Base-by-base conservation (phyloP, 2,888 invertebrate genomes). In the Crioceris asparagi region DNA sequence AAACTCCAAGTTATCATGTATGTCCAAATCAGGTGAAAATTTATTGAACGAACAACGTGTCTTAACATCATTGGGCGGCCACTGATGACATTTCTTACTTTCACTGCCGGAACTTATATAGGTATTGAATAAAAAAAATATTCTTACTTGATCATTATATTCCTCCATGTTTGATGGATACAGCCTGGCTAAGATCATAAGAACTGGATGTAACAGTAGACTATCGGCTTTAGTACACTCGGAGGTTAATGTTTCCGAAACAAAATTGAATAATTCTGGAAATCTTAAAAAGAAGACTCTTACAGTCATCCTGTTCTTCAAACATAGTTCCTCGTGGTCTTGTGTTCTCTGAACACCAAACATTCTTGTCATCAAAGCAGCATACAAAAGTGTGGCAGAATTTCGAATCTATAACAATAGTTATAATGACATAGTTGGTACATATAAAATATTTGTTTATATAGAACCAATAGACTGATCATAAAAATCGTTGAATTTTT, bases 361-460 rank as follows among this genome's bases (percentile, higher is more conserved):
- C 47, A 88, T 79, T 45, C 93, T 72, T 29, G 79, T 79, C 55
- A 88, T 75, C 21, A 96, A 68, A 3, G 91, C 76, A 41, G 86
- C 79, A 58, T 90, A 83, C 35, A 94, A 64, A 36, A 94, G 64
- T 1, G 90, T 87, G 0, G 88, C 79, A 0, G 90, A 80, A 63
- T 94, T 96, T 43, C 88, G 72, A 57, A 84, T 82, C 82, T 83
- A 56, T 32, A 57, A 57, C 46, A 30, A 35, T 32, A 32, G n/a
- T 10, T 3, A 4, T 2, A 25, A 25, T 11, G 15, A 14, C 5
- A 5, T 3, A 29, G 15, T 3, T 3, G 29, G n/a, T 3, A 5
- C 15, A 3, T 29, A 14, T 12, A 29, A 3, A n/a, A 5, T 29
- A 29, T 29, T 12, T 12, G 14, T 3, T 29, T 29, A 21, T 21